Conservation (phyloP, 2,797 vertebrate species). For the Lemur catta region DNA sequence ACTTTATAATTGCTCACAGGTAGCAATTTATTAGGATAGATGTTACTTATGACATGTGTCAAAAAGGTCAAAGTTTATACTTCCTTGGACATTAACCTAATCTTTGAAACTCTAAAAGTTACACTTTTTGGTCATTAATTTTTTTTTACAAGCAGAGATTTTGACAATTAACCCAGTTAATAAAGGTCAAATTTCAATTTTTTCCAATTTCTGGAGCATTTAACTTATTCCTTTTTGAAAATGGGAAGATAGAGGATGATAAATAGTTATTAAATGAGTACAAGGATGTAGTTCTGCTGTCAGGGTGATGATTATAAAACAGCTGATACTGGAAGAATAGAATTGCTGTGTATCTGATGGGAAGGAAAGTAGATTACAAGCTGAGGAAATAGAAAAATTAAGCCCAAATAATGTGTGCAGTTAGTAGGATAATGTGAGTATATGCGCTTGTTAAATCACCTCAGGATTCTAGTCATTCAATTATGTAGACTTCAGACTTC, state of each 20-base stretch:
- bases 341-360: conserved; percentile 64
- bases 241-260: conserved; percentile 85
- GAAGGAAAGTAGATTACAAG: conserved; percentile 63
- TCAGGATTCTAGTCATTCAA: conserved; percentile 41
- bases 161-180: conserved; percentile 91
- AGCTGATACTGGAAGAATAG: conserved; percentile 71
- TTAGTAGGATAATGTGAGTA: conserved; percentile 9
- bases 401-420: conserved; percentile 37
- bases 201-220: conserved; percentile 87
- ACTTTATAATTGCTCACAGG: conserved; percentile 85
- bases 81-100: conserved; percentile 87
- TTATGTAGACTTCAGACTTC: conserved; percentile 44
- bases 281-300: conserved; percentile 80
- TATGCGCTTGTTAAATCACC: neutral
- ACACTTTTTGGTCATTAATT: conserved; percentile 89
- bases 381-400: conserved; percentile 54
- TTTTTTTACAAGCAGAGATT: conserved; percentile 86
- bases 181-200: conserved; percentile 91
- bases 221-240: conserved; percentile 87
- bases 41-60: conserved; percentile 86
- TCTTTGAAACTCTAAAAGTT: conserved; percentile 85
- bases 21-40: conserved; percentile 85
- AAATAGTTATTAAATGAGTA: conserved; percentile 85
- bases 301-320: conserved; percentile 74
- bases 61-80: conserved; percentile 87